phyloP scores from a whole-genome alignment of 2,888 invertebrate species.

The Macrophya alboannulata region DNA sequence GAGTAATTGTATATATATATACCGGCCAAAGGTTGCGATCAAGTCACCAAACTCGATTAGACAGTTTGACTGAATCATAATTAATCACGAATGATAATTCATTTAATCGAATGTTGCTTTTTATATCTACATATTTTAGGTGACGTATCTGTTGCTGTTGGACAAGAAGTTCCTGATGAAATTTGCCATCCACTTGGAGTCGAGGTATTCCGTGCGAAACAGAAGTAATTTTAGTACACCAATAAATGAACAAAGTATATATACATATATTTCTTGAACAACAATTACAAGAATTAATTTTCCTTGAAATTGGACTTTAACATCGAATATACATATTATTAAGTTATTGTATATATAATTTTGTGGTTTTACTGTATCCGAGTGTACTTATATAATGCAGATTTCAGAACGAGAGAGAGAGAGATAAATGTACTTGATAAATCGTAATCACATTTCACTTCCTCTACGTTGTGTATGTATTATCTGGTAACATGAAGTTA shows the following conservation, averaged over 20 bases:
- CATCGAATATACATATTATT: background rate
- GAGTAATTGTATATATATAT: background rate
- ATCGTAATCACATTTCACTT: background rate
- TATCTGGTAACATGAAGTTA: conserved; percentile 33
- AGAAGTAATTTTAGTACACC: background rate
- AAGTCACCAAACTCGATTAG: conserved; percentile 17
- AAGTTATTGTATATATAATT: background rate
- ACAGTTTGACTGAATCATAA: conserved; percentile 38
- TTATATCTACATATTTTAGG: conserved; percentile 66
- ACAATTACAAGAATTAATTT: background rate
- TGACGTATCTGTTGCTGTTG: conserved; percentile 80
- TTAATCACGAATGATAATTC: conserved; percentile 30
- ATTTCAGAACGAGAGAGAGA: background rate
- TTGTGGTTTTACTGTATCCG: background rate
- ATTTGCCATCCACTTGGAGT: conserved; percentile 79
- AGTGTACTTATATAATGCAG: background rate
- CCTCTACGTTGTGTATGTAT: background rate
- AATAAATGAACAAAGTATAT: background rate
- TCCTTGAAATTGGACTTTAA: background rate
- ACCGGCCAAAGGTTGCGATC: conserved; percentile 36
- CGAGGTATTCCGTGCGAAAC: conserved; percentile 74
- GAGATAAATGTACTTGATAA: conserved; percentile 5
- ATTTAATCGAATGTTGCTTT: background rate
- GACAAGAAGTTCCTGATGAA: conserved; percentile 77
- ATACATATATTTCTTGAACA: conserved; percentile 6